These are phyloP conservation scores for Goniozus legneri DNA, from an alignment of 1,140 invertebrate genomes.

Conservation along the genomic window DNA sequence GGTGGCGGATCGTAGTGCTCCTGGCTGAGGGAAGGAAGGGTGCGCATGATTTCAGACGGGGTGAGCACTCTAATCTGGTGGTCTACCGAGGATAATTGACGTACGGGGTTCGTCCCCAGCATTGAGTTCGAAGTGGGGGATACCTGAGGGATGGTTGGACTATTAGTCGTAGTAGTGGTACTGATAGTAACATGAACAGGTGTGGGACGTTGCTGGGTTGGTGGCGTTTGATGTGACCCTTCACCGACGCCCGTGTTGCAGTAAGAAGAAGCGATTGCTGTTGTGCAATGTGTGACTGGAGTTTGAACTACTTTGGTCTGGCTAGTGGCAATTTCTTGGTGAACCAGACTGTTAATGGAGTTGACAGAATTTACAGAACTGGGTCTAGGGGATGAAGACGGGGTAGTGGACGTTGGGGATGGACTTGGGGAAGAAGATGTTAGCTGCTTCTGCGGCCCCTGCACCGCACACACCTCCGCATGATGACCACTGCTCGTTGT, in stretches of 20 bases:
- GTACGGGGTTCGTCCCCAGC: constrained; percentile 37
- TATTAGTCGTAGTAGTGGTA: constrained; percentile 36
- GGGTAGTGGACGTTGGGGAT: constrained; percentile 41
- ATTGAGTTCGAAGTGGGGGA: constrained; percentile 31
- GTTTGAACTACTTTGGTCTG: constrained; percentile 36
- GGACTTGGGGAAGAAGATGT: constrained; percentile 47
- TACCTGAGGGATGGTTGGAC: constrained; percentile 30
- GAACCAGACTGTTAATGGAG: constrained; percentile 37
- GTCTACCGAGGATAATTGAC: constrained; percentile 58
- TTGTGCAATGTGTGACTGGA: constrained; percentile 35
- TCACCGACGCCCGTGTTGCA: constrained; percentile 40
- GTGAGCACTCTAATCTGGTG: constrained; percentile 81
- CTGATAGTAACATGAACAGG: constrained; percentile 34
- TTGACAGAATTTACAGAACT: constrained; percentile 38
- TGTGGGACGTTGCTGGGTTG: constrained; percentile 37
- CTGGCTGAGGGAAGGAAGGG: constrained; percentile 74
- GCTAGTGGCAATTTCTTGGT: constrained; percentile 33
- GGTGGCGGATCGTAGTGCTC: constrained; percentile 65
- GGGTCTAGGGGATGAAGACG: constrained; percentile 44
- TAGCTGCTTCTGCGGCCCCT: constrained; percentile 50
- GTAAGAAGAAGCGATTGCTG: constrained; percentile 33
- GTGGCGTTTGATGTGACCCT: constrained; percentile 39
- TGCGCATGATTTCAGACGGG: constrained; percentile 82
- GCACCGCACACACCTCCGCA: constrained; percentile 55
- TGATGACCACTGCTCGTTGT: constrained; percentile 38